Conservation (phyloP, 2,797 vertebrate species). For the Chrysocyon brachyurus region DNA sequence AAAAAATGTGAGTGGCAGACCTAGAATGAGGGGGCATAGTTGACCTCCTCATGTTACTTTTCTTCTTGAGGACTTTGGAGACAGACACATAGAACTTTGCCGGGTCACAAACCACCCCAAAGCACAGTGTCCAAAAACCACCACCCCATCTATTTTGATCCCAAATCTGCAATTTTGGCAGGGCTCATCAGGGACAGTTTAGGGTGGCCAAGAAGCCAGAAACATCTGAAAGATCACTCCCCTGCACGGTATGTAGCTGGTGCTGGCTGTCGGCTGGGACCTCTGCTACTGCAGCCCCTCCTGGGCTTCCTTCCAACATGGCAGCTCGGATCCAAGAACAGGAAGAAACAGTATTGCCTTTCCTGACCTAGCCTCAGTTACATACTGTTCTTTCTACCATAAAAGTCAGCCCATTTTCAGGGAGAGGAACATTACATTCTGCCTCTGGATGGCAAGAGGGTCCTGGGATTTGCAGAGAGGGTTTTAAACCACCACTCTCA, state of each 20-base stretch:
- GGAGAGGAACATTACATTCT: background rate
- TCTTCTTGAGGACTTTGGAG: background rate
- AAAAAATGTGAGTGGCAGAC: background rate
- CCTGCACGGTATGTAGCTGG: rapidly evolving
- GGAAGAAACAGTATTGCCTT: background rate
- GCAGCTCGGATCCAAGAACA: background rate
- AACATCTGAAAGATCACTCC: background rate
- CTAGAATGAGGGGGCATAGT: rapidly evolving
- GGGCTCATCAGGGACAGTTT: background rate
- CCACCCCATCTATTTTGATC: background rate
- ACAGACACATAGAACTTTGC: background rate
- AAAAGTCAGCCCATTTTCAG: background rate
- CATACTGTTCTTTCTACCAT: background rate
- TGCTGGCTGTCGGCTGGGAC: background rate
- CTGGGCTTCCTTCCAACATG: background rate
- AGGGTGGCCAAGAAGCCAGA: background rate
- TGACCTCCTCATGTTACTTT: background rate
- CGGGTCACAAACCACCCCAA: background rate
- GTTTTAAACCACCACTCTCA: background rate
- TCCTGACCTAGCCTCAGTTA: background rate
- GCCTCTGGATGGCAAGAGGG: background rate
- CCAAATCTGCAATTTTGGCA: background rate
- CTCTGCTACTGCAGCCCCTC: background rate
- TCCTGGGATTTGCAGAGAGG: background rate
- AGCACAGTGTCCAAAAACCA: background rate